phyloP scores from a whole-genome alignment of 1,140 invertebrate genomes.

The Drosophila lini region DNA sequence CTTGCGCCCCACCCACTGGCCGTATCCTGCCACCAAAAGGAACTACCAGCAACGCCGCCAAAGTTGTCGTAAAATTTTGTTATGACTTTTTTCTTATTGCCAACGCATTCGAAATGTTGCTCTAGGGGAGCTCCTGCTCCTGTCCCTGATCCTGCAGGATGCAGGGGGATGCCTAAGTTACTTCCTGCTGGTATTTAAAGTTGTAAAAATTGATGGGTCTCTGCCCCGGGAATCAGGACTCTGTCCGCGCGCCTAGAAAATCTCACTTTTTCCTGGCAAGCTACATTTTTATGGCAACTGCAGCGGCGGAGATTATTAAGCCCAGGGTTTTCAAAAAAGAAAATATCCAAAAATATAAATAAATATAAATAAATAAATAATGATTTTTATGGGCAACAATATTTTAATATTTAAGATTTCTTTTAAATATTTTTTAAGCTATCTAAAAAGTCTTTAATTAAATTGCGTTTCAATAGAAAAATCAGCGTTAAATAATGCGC shows the following conservation, averaged over 20 bases:
- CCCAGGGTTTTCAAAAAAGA: not conserved
- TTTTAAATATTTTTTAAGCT: not conserved
- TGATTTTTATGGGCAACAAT: too few species aligned
- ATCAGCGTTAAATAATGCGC: too few species aligned
- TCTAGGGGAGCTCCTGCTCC: slow-evolving; percentile 23
- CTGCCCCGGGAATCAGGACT: slow-evolving; percentile 1
- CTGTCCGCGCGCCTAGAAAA: slow-evolving; percentile 21
- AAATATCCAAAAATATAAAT: not conserved
- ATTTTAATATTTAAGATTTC: too few species aligned
- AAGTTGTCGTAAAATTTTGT: slow-evolving; percentile 82
- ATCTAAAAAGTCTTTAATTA: not conserved
- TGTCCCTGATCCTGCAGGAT: not conserved
- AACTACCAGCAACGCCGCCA: slow-evolving; percentile 54
- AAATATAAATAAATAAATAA: not conserved
- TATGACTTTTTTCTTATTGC: slow-evolving; percentile 82
- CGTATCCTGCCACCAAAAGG: not conserved
- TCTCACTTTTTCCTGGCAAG: not conserved
- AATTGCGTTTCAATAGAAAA: too few species aligned
- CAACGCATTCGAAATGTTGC: slow-evolving; percentile 64
- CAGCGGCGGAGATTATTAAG: not conserved
- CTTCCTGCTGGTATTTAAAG: slow-evolving; percentile 80
- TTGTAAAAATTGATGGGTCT: slow-evolving; percentile 77
- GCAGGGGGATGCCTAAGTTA: slow-evolving; percentile 54
- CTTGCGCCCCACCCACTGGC: not conserved
- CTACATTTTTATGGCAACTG: slow-evolving; percentile 5